Percentiles rank a stretch among this genome's conserved stretches.
Evolutionary conservation across 2,797 vertebrate species (phyloP).

Genomic region (Paramormyrops hopkinsi): DNA sequence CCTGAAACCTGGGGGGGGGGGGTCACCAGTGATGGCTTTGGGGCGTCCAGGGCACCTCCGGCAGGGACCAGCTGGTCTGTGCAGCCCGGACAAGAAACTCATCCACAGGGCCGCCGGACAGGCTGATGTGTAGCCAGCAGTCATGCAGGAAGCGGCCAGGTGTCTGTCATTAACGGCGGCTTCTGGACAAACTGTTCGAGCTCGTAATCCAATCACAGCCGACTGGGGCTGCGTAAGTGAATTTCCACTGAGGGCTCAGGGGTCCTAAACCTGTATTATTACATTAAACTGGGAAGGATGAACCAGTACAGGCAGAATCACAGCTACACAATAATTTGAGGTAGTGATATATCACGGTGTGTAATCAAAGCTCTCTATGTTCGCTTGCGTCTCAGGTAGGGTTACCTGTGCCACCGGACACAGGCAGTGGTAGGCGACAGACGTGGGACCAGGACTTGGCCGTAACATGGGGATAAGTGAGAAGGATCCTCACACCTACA

Average conservation of each 20-base stretch:
- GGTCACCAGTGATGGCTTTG: neutral
- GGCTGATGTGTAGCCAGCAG: neutral
- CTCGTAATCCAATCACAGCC: neutral
- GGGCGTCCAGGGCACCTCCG: neutral
- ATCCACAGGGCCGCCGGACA: neutral
- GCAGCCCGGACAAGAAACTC: neutral
- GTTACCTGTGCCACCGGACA: neutral
- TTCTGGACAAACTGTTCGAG: neutral
- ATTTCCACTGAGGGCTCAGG: neutral
- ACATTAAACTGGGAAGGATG: slow-evolving; percentile 1
- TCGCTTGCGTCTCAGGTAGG: neutral
- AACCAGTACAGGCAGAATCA: neutral
- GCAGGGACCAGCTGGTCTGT: neutral
- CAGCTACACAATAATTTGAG: neutral
- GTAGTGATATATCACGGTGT: neutral
- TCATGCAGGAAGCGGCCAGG: neutral
- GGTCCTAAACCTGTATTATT: slow-evolving; percentile 3
- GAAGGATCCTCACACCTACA: neutral
- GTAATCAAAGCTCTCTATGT: neutral
- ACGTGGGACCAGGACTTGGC: neutral
- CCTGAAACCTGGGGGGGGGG: neutral
- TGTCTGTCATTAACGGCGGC: neutral
- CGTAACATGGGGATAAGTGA: neutral
- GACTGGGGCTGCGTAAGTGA: neutral
- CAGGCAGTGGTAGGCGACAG: neutral